Conservation (phyloP, 2,113 vertebrate species). For the Nymphicus hollandicus region DNA sequence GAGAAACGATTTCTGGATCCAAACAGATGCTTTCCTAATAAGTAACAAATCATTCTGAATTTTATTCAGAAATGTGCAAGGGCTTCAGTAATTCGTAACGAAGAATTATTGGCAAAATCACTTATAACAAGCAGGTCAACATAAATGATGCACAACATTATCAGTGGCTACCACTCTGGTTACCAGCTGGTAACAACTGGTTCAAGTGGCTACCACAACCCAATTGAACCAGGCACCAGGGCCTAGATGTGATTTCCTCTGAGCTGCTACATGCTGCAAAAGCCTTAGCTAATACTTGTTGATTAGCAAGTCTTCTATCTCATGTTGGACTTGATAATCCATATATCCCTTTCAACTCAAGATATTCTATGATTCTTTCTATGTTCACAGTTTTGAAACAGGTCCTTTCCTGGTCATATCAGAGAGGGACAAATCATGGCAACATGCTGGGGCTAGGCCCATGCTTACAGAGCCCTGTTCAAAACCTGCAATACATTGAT, state of each 20-base stretch:
- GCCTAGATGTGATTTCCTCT: fast-evolving
- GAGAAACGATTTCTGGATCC: neutral
- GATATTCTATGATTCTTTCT: neutral
- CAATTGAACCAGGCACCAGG: neutral
- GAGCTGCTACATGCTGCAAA: neutral
- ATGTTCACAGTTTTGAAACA: neutral
- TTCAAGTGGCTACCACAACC: neutral
- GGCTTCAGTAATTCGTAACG: neutral
- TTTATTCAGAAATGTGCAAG: neutral
- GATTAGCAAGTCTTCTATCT: neutral
- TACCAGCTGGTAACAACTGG: neutral
- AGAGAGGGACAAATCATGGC: no score
- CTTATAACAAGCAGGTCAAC: neutral
- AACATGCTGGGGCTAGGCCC: no score
- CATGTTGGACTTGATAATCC: neutral
- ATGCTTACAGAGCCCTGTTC: no score
- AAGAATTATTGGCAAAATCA: neutral
- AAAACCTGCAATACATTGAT: no score
- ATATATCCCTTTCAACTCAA: neutral
- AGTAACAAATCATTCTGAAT: neutral
- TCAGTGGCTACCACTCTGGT: neutral
- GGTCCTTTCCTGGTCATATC: neutral
- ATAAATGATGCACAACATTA: neutral
- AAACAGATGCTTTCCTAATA: neutral
- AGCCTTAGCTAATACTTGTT: neutral